Evolutionary conservation across 2,888 invertebrate species (phyloP), one percentile per base, ranked within the genome.

Genomic region (Synanthedon andrenaeformis): DNA sequence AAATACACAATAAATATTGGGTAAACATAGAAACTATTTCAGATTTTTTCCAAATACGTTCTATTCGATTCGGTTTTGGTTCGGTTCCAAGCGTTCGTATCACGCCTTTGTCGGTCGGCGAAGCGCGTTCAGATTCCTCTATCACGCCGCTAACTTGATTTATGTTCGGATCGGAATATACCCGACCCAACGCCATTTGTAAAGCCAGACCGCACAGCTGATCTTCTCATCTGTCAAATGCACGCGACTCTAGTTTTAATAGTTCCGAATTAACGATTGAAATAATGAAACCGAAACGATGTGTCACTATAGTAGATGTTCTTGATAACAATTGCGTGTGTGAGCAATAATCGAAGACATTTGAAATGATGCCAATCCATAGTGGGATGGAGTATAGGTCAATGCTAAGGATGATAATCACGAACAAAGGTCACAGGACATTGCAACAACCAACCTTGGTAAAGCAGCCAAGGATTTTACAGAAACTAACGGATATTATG

Each of bases 41-140:
- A 35, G 35, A 35, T 35, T 12, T 11, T 45, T 45, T 13, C 0
- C 13, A 45, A 35, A 45, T 45, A 45, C 45, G 13, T 45, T 13
- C 35, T n/a, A 45, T 45, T 45, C n/a, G n/a, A 45, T 45, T 45
- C 45, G 61, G 57, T 63, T 65, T 65, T 70, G 69, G 70, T 64
- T 58, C 54, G 51, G 57, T 54, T 65, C 70, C 70, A 70, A 70
- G 67, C 67, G 70, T 70, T 67, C 69, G 60, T 14, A 62, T 61
- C 65, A 59, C 60, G 58, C 56, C 60, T 63, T 68, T 58, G 60
- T 59, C 49, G 57, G 57, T 55, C 54, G 53, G 58, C 62, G 55
- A 12, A 52, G 52, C 52, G 52, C 19, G 48, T 52, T 35, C 42
- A 23, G 53, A 41, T 49, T 49, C 53, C 49, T n/a, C 49, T 14